A percentile compares a stretch with the other conserved stretches of the same genome.
Evolutionary conservation across 2,888 invertebrate genomes (phyloP).

Genomic region (Mylabris sibirica): DNA sequence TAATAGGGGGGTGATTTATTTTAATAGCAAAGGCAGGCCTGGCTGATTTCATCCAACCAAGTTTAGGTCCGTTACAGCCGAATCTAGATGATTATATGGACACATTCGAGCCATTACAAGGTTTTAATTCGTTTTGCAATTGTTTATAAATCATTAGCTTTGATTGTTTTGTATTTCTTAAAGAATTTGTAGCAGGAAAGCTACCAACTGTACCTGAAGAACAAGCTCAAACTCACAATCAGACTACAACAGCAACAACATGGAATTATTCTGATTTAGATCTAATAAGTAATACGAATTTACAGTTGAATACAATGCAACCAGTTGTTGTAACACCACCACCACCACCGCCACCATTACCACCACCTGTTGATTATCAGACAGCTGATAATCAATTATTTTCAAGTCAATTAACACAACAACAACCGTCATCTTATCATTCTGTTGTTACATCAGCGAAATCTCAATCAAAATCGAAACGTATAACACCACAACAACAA

Average conservation of each 20-base stretch:
- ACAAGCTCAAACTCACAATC: conserved; percentile 47
- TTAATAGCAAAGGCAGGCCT: conserved; percentile 82
- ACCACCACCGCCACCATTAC: neutral
- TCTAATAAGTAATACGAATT: conserved; percentile 36
- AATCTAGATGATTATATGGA: conserved; percentile 96
- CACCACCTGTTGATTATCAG: conserved; percentile 19
- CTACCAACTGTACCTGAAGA: conserved; percentile 71
- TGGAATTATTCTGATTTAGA: conserved; percentile 53
- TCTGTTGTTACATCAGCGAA: conserved; percentile 35
- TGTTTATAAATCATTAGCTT: neutral
- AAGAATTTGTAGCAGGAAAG: conserved; percentile 67
- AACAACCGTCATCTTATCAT: conserved; percentile 51
- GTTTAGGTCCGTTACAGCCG: conserved; percentile 95
- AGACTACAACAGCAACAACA: conserved; percentile 13
- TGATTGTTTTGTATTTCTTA: conserved; percentile 35
- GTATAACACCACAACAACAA: neutral
- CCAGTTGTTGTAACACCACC: neutral
- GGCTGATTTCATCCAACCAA: conserved; percentile 98
- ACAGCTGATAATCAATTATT: conserved; percentile 13
- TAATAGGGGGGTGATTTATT: too few relatives aligned
- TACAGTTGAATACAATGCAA: conserved; percentile 32
- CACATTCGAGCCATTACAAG: conserved; percentile 72
- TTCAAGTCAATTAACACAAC: conserved; percentile 37
- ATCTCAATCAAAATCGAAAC: neutral
- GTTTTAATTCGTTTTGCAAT: conserved; percentile 23